These are phyloP conservation scores for Lysiphlebus fabarum DNA, from an alignment of 1,140 invertebrate species.

Conservation along the genomic window DNA sequence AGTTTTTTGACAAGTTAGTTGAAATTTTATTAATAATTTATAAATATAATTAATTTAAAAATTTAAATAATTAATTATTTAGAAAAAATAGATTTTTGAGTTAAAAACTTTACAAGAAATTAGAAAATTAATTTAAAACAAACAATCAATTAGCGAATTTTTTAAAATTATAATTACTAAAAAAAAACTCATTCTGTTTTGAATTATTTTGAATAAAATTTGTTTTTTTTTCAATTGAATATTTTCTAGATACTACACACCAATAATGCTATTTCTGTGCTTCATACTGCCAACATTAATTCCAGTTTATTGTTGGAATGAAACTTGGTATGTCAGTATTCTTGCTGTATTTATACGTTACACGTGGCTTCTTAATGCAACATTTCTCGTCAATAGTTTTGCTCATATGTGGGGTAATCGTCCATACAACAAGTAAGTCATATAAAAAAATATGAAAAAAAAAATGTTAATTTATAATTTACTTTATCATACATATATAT, in stretches of 20 bases:
- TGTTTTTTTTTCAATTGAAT: constrained; percentile 3
- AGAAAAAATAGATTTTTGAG: too few species aligned
- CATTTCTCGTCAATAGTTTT: constrained; percentile 87
- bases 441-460: too few species aligned
- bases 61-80: too few species aligned
- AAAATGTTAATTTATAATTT: too few species aligned
- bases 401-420: constrained; percentile 79
- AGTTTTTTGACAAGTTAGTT: constrained; percentile 67
- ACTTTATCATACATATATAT: too few species aligned
- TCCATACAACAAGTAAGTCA: constrained; percentile 67
- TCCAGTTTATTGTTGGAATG: constrained; percentile 73
- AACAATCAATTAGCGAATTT: too few species aligned
- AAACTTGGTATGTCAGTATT: constrained; percentile 62
- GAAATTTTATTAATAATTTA: background rate
- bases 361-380: constrained; percentile 72
- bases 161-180: too few species aligned
- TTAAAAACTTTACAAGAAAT: too few species aligned
- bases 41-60: too few species aligned
- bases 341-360: constrained; percentile 71
- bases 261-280: constrained; percentile 64
- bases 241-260: constrained; percentile 66
- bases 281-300: constrained; percentile 76
- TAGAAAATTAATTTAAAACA: too few species aligned
- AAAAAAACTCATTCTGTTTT: too few species aligned
- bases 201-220: too few species aligned